These are phyloP conservation scores for Bagarius yarrelli DNA, from an alignment of 2,113 vertebrate genomes.

Conservation along the genomic window DNA sequence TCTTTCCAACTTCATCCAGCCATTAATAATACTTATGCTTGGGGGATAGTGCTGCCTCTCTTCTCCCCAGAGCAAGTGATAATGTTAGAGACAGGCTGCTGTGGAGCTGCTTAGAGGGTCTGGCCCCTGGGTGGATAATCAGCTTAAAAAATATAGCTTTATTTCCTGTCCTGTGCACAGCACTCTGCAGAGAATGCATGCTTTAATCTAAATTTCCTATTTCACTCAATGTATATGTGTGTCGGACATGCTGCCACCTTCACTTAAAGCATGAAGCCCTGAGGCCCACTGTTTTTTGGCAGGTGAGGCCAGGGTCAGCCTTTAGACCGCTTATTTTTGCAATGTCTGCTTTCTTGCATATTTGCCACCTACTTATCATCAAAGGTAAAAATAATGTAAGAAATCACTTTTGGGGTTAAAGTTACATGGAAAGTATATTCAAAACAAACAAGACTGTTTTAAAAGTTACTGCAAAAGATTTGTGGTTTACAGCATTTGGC, in stretches of 20 bases:
- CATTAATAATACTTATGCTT: conserved; percentile 78
- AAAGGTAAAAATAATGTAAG: not conserved
- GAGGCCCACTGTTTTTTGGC: conserved; percentile 48
- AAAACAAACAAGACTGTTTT: too few relatives aligned
- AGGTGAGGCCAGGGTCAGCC: conserved; percentile 58
- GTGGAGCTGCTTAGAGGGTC: conserved; percentile 72
- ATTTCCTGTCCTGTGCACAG: conserved; percentile 77
- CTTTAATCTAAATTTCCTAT: conserved; percentile 75
- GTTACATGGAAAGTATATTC: too few relatives aligned
- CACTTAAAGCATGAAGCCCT: conserved; percentile 55
- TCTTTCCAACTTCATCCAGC: conserved; percentile 74
- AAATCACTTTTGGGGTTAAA: not conserved
- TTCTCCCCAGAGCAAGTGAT: conserved; percentile 61
- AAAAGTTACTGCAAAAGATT: too few relatives aligned
- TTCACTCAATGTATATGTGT: conserved; percentile 72
- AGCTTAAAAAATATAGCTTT: conserved; percentile 77
- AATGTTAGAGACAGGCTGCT: conserved; percentile 54
- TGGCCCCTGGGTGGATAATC: conserved; percentile 75
- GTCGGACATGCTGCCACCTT: conserved; percentile 70
- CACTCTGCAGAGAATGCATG: conserved; percentile 67
- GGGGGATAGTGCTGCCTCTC: conserved; percentile 76
- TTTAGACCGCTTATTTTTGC: conserved; percentile 57
- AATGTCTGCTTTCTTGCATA: conserved; percentile 52
- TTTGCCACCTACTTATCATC: conserved; percentile 47
- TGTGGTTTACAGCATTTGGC: too few relatives aligned